Conservation (phyloP, 2,888 invertebrate genomes). For the Sceliomorpha sp. region DNA sequence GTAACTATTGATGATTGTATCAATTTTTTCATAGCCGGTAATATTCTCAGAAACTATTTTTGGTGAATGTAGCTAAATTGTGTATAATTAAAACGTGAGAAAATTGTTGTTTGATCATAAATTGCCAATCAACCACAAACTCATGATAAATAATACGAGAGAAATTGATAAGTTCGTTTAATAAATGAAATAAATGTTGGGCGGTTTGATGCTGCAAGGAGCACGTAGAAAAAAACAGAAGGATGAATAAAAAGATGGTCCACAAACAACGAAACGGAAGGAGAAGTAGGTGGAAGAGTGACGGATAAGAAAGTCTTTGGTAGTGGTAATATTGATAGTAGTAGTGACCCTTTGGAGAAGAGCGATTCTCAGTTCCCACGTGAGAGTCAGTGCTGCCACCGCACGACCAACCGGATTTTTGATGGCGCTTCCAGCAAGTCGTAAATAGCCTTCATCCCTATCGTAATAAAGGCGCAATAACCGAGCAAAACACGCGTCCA, state of each 20-base stretch:
- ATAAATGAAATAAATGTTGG: slow-evolving; percentile 7
- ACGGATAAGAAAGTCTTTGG: slow-evolving; percentile 7
- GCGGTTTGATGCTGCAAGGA: slow-evolving; percentile 14
- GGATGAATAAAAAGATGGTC: slow-evolving; percentile 9
- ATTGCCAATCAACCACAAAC: too few species aligned
- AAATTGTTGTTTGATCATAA: too few species aligned
- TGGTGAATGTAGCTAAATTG: too few species aligned
- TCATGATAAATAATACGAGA: too few species aligned
- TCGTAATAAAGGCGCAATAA: slow-evolving; percentile 60
- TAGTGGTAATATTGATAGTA: slow-evolving; percentile 14
- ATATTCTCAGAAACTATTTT: too few species aligned
- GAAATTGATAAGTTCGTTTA: too few species aligned
- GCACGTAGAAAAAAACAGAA: slow-evolving; percentile 7
- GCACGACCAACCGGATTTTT: slow-evolving; percentile 57
- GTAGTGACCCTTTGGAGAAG: slow-evolving; percentile 26
- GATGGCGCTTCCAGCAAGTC: slow-evolving; percentile 71
- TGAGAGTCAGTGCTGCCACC: slow-evolving; percentile 48
- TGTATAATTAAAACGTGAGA: too few species aligned
- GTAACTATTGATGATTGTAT: too few species aligned
- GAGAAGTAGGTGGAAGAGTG: slow-evolving; percentile 14
- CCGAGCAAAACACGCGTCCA: slow-evolving; percentile 57
- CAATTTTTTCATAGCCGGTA: too few species aligned
- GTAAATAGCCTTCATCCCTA: slow-evolving; percentile 65
- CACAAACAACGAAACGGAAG: neutral
- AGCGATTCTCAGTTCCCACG: slow-evolving; percentile 57